Evolutionary conservation across 1,140 invertebrate genomes (phyloP).

Genomic region (Papilio machaon): DNA sequence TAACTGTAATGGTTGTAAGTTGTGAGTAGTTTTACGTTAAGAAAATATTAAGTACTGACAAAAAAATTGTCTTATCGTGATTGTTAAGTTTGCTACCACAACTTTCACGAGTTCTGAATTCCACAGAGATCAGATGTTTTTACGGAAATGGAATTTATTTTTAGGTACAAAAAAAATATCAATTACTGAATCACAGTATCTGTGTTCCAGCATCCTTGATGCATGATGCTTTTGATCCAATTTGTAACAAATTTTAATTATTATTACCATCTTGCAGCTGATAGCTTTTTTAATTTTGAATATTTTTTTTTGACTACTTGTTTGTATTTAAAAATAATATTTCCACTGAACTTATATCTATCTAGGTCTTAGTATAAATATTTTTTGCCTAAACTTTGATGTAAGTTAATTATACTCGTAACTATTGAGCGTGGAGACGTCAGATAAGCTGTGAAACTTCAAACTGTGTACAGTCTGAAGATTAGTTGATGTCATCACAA

Average conservation of each 20-base stretch:
- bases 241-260: too few species aligned
- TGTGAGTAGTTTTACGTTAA: neutral
- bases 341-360: neutral
- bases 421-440: conserved; percentile 2
- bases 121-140: too few species aligned
- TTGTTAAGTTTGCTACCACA: too few species aligned
- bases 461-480: neutral
- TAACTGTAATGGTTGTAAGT: neutral
- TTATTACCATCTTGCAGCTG: too few species aligned
- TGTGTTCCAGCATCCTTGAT: too few species aligned
- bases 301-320: neutral
- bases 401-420: neutral
- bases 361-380: neutral
- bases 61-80: too few species aligned
- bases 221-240: too few species aligned
- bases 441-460: neutral
- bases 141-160: too few species aligned
- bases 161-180: too few species aligned
- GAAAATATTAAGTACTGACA: neutral
- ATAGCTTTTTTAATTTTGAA: too few species aligned
- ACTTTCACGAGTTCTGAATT: too few species aligned
- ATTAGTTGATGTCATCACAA: neutral
- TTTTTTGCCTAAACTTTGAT: neutral
- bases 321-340: neutral
- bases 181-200: too few species aligned